Evolutionary conservation across 2,888 invertebrate genomes (phyloP), one percentile per base, ranked within the genome.

Genomic region (Dryococelus australis): DNA sequence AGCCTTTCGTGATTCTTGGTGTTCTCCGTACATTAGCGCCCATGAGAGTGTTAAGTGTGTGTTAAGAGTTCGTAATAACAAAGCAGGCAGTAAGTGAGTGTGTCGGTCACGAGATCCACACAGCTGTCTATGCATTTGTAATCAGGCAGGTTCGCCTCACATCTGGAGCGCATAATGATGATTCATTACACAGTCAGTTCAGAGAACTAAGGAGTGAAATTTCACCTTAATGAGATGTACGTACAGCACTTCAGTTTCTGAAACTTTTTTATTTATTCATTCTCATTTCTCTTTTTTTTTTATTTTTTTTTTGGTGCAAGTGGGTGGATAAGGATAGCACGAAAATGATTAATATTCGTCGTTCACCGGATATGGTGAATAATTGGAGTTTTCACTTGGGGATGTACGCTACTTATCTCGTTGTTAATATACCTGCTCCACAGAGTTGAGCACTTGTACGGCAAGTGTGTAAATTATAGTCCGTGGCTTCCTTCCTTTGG

Each of bases 11-110:
- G n/a, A 65, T 65, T 65, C n/a, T n/a, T n/a, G 20, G n/a, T 65
- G 65, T 65, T 65, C 65, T 65, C n/a, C 65, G 65, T 65, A 20
- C 65, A 65, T 65, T 65, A 65, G 65, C 65, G n/a, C 65, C 65
- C 16, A n/a, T n/a, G 3, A 20, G 65, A 24, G 65, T 65, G 65
- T 20, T 65, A n/a, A n/a, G 65, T n/a, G 65, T 20, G 20, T n/a
- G 65, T 20, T 65, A 65, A 65, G n/a, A n/a, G n/a, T 20, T 20
- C 10, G 65, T 65, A 65, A 65, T 65, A 65, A 65, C 65, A 65
- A 65, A 65, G 65, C n/a, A 65, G n/a, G 65, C 65, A 20, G 65
- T 65, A 65, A 65, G 65, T 65, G 65, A 65, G 24, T 65, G 65
- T n/a, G 24, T 10, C 24, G 2, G 65, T 65, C 65, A 65, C 65